A percentile compares a stretch with the other conserved stretches of the same genome.
Evolutionary conservation across 2,888 invertebrate species (phyloP).

Genomic region (Volucella inflata): DNA sequence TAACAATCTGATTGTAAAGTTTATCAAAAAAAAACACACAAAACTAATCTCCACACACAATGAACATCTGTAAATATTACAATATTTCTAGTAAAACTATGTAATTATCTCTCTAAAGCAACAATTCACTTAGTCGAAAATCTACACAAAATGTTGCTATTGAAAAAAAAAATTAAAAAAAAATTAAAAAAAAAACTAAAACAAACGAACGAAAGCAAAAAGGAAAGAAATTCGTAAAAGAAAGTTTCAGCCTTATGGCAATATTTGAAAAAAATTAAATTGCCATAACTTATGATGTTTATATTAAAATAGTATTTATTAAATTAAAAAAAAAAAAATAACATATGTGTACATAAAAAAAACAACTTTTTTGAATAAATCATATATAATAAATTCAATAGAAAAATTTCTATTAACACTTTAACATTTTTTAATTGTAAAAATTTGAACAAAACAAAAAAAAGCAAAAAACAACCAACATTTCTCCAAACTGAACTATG

Average conservation of each 20-base stretch:
- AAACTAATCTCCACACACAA: conserved; percentile 41
- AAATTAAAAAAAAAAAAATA: conserved; percentile 31
- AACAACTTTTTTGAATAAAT: not conserved
- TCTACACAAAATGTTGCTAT: conserved; percentile 1
- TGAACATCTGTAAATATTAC: conserved; percentile 63
- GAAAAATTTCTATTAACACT: conserved; percentile 37
- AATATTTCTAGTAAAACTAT: conserved; percentile 46
- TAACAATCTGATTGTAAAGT: conserved; percentile 73
- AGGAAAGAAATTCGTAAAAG: not conserved
- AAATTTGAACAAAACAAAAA: conserved; percentile 32
- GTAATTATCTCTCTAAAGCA: conserved; percentile 40
- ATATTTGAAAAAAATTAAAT: conserved; percentile 45
- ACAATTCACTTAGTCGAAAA: conserved; percentile 13
- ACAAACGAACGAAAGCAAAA: conserved; percentile 22
- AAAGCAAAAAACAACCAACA: conserved; percentile 4
- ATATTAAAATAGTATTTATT: conserved; percentile 58
- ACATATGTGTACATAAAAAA: conserved; percentile 43
- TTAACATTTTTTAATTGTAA: conserved; percentile 61
- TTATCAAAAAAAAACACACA: conserved; percentile 34
- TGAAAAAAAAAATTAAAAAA: conserved; percentile 40
- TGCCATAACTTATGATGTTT: conserved; percentile 68
- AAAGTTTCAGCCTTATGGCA: conserved; percentile 36
- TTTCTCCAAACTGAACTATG: conserved; percentile 10
- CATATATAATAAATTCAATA: conserved; percentile 38
- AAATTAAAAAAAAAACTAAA: conserved; percentile 14